Percentiles rank a stretch among this genome's conserved stretches.
Evolutionary conservation across 2,888 invertebrate genomes (phyloP).

Genomic region (Hermodice carunculata): DNA sequence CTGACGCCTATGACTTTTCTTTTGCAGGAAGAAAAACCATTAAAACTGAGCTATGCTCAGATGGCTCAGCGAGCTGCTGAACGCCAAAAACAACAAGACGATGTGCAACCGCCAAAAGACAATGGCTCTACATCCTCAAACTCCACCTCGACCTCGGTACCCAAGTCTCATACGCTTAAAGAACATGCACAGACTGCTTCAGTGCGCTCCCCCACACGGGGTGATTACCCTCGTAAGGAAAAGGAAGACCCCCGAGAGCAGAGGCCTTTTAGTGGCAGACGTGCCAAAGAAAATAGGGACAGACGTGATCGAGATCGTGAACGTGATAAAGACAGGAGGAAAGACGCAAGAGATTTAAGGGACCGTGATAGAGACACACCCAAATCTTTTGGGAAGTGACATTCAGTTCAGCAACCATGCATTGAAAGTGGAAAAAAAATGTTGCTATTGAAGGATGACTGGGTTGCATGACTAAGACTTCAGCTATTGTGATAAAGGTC

Average conservation of each 20-base stretch:
- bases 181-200: neutral
- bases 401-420: too few species aligned
- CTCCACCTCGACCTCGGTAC: neutral
- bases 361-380: too few species aligned
- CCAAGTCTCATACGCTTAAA: neutral
- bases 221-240: slow-evolving; percentile 6
- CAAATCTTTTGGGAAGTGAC: too few species aligned
- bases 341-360: too few species aligned
- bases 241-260: slow-evolving; percentile 34
- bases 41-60: slow-evolving; percentile 37
- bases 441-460: too few species aligned
- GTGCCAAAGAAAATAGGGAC: slow-evolving; percentile 91
- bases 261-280: slow-evolving; percentile 82
- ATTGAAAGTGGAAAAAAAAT: too few species aligned
- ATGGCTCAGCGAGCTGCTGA: slow-evolving; percentile 36
- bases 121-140: neutral
- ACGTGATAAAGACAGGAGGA: slow-evolving; percentile 1
- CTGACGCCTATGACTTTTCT: neutral
- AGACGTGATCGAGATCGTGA: slow-evolving; percentile 20
- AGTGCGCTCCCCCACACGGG: slow-evolving; percentile 3
- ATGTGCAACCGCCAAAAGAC: neutral
- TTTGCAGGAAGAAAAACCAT: neutral
- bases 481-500: too few species aligned
- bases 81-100: neutral
- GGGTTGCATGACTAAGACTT: too few species aligned